Evolutionary conservation across 2,797 vertebrate species (phyloP), one percentile per base, ranked within the genome.

Genomic region (Xiphophorus birchmanni): DNA sequence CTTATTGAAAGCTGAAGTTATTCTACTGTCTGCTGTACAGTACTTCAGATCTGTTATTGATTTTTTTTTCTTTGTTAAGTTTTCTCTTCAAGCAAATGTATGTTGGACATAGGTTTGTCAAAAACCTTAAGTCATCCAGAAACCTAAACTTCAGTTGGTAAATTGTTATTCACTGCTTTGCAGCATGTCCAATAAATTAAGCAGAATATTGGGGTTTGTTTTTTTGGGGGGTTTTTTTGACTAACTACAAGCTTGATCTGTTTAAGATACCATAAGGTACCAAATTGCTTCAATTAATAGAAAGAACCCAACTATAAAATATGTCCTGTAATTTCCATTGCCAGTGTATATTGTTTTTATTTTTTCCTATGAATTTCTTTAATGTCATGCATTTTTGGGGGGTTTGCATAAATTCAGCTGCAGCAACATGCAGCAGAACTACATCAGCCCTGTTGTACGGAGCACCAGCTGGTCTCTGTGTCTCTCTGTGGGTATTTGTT

Each of bases 391-490:
- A 73, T 86, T 67, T 42, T 78, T 76, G 23, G 23, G 58, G 65
- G 35, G 40, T 75, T 72, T 74, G 47, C 45, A 80, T 83, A 23
- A 87, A 82, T 81, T 81, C 65, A 37, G 54, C 5, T 63, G 37
- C 54, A 52, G 67, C 29, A 0, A 52, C 21, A 1, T 1, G 18
- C 73, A 23, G 40, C 81, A 72, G 69, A 72, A 54, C 76, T 58
- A 74, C 50, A 50, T 79, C 37, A 71, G 67, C 67, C 50, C 58
- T 58, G 56, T 74, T 73, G 65, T 50, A 72, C 1, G 32, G 77
- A 74, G 83, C 71, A 82, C 67, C 87, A 90, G 85, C 89, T 87
- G 84, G 69, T 37, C 80, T 32, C 48, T 29, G 42, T 47, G 42
- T 32, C n/a, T 76, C 17, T 48, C 2, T 78, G 73, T 79, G 77